A percentile compares a stretch with the other conserved stretches of the same genome.
Conservation (phyloP, 2,797 vertebrate genomes). For the Tapirus indicus region DNA sequence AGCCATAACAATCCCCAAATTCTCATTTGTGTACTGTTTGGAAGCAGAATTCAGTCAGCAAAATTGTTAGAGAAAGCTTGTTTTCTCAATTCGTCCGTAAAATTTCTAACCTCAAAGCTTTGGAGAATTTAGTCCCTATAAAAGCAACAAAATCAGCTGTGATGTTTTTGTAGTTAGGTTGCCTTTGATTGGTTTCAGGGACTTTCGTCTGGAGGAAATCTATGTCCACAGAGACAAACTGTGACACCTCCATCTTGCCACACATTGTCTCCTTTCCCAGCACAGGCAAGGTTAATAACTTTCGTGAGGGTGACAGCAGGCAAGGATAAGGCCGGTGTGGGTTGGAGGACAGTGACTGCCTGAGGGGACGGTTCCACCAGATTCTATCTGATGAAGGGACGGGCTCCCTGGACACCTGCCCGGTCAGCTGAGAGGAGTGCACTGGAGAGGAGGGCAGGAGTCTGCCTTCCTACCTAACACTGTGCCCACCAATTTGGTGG, state of each 20-base stretch:
- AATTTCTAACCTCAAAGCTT: constrained; percentile 62
- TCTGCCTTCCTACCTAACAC: not conserved
- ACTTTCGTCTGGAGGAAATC: not conserved
- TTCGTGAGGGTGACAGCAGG: not conserved
- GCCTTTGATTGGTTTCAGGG: constrained; percentile 46
- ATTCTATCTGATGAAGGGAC: not conserved
- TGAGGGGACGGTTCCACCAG: not conserved
- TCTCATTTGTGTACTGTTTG: not conserved
- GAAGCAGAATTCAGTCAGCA: constrained; percentile 48
- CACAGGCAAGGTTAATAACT: constrained; percentile 34
- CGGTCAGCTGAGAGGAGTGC: not conserved
- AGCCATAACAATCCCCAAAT: not conserved
- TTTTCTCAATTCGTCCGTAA: constrained; percentile 6
- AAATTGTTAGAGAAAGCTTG: not conserved
- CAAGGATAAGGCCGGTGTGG: not conserved
- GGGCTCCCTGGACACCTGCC: not conserved
- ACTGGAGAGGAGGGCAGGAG: not conserved
- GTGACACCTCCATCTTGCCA: not conserved
- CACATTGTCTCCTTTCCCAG: not conserved
- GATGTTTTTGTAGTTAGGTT: constrained; percentile 1
- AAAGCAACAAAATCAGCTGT: not conserved
- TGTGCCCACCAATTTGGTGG: not conserved
- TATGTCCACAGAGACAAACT: not conserved
- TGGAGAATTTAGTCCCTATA: constrained; percentile 1
- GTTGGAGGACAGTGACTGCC: not conserved